phyloP scores from a whole-genome alignment of 2,797 vertebrate genomes.

The Octomys mimax region DNA sequence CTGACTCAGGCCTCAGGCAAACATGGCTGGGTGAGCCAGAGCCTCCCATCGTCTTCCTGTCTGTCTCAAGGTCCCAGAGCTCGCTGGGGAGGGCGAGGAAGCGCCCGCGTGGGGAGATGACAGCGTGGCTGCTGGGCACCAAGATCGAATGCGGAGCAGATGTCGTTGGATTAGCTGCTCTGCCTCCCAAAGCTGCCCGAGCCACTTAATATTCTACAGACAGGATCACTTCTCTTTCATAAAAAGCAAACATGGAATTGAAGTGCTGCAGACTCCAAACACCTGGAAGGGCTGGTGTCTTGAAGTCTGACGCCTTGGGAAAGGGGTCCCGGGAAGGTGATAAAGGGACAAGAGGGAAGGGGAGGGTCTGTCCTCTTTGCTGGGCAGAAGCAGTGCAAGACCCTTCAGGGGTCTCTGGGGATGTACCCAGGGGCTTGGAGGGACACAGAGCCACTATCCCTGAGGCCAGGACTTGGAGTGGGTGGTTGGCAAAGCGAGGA shows the following conservation, averaged over 20 bases:
- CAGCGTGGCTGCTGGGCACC: not conserved
- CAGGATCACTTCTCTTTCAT: conserved; percentile 73
- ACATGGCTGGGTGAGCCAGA: not conserved
- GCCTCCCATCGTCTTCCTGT: not conserved
- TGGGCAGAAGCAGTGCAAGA: not conserved
- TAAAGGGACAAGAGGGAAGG: not conserved
- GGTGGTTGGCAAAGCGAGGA: not conserved
- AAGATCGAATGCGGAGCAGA: conserved; percentile 73
- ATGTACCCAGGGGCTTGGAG: not conserved
- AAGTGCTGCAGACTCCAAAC: conserved; percentile 76
- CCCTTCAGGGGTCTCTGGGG: not conserved
- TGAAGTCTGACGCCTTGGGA: not conserved
- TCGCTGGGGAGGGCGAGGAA: not conserved
- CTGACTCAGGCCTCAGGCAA: not conserved
- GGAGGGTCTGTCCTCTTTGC: not conserved
- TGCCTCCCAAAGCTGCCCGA: not conserved
- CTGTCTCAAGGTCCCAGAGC: not conserved
- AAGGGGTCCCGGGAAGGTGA: not conserved
- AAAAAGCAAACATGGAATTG: conserved; percentile 86
- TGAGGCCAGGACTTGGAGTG: not conserved
- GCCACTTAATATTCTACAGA: conserved; percentile 87
- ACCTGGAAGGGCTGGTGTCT: conserved; percentile 72
- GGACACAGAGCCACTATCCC: not conserved
- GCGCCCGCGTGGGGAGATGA: conserved; percentile 7
- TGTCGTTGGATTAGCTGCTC: conserved; percentile 71